Evolutionary conservation across 2,797 vertebrate genomes (phyloP).

Genomic region (Paratrypauchen microcephalus): DNA sequence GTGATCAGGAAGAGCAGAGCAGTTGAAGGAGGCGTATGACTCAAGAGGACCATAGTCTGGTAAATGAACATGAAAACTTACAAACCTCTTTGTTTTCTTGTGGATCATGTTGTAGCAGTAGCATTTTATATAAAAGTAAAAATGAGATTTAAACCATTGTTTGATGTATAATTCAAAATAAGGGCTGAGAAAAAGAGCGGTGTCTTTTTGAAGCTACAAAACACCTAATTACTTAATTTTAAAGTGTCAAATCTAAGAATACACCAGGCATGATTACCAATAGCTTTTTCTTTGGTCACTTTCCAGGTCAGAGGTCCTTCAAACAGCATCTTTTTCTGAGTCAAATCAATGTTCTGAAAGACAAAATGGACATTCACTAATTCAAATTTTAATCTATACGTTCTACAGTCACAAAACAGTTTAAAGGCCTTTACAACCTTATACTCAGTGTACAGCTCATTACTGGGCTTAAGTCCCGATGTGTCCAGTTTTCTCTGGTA

Average conservation of each 20-base stretch:
- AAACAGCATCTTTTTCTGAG: constrained; percentile 79
- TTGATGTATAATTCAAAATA: no score
- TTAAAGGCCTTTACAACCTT: constrained; percentile 65
- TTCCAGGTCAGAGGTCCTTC: constrained; percentile 87
- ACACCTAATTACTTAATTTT: no score
- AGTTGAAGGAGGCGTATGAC: no score
- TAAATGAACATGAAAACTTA: no score
- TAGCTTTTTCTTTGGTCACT: constrained; percentile 89
- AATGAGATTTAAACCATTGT: no score
- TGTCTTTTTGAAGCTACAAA: no score
- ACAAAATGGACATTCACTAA: background rate
- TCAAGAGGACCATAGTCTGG: no score
- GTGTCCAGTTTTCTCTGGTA: constrained; percentile 90
- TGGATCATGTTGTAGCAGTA: no score
- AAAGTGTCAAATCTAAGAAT: background rate
- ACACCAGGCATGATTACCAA: constrained; percentile 70
- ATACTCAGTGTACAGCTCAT: constrained; percentile 86
- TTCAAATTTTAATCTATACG: background rate
- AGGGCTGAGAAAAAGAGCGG: no score
- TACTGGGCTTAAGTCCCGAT: constrained; percentile 85
- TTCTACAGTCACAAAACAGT: background rate
- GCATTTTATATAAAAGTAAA: no score
- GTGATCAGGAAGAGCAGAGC: no score
- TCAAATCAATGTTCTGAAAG: constrained; percentile 85
- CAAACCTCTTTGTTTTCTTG: no score